Conservation (phyloP, 2,113 vertebrate genomes). For the Gulo gulo region DNA sequence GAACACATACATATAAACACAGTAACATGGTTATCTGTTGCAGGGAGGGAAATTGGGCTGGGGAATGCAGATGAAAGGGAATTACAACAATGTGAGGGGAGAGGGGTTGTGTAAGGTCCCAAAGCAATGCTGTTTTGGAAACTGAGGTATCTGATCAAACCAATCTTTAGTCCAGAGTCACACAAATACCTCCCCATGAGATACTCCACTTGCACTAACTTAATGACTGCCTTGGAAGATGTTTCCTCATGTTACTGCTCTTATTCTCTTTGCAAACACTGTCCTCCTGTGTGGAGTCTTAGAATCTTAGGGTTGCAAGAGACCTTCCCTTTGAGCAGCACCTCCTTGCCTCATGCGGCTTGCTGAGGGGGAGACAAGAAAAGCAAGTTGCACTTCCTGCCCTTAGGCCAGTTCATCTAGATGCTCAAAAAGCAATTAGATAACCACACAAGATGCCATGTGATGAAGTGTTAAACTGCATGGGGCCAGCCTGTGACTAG, state of each 20-base stretch:
- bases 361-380: background rate
- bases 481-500: background rate
- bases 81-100: background rate
- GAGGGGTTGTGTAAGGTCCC: background rate
- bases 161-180: background rate
- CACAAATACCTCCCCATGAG: background rate
- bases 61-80: background rate
- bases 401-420: background rate
- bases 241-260: background rate
- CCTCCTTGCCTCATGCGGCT: background rate
- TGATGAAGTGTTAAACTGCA: background rate
- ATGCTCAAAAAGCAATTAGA: background rate
- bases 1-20: background rate
- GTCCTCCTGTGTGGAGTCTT: background rate
- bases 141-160: background rate
- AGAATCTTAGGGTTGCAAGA: background rate
- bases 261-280: background rate
- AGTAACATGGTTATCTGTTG: background rate
- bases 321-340: background rate
- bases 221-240: background rate
- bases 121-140: background rate
- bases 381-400: background rate
- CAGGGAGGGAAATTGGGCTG: background rate
- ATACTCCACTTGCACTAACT: background rate
- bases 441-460: background rate